phyloP scores from a whole-genome alignment of 2,797 vertebrate genomes.

The Xenops minutus region DNA sequence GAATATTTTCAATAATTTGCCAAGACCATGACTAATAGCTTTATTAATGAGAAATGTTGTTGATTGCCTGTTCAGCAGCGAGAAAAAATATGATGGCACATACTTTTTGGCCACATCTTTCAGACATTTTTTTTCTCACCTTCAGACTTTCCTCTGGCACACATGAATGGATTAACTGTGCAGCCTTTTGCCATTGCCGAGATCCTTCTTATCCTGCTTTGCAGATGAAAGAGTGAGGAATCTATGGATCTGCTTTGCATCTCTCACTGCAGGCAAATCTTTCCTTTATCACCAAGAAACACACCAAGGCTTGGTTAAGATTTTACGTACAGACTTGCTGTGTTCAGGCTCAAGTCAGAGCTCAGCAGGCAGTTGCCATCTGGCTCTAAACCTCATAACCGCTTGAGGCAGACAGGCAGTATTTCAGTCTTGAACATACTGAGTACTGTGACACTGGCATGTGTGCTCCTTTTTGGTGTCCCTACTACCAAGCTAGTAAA shows the following conservation, averaged over 20 bases:
- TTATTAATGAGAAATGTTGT: conserved; percentile 18
- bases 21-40: not conserved
- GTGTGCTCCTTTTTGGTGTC: not conserved
- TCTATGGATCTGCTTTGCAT: conserved; percentile 2
- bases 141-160: not conserved
- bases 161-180: not conserved
- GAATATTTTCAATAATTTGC: not conserved
- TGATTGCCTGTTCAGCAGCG: not conserved
- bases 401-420: not conserved
- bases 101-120: not conserved
- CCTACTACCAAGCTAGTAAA: not conserved
- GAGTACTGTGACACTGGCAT: not conserved
- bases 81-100: not conserved
- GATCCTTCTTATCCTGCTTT: not conserved
- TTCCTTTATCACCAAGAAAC: conserved; percentile 10
- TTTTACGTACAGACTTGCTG: not conserved
- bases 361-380: not conserved
- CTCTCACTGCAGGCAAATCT: not conserved
- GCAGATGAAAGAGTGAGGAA: conserved; percentile 15
- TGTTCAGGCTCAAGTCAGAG: not conserved
- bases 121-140: not conserved
- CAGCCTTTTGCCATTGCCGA: not conserved
- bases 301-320: not conserved
- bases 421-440: not conserved
- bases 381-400: not conserved